These are phyloP conservation scores for Polyodon spathula DNA, from an alignment of 2,113 vertebrate species.

Conservation along the genomic window DNA sequence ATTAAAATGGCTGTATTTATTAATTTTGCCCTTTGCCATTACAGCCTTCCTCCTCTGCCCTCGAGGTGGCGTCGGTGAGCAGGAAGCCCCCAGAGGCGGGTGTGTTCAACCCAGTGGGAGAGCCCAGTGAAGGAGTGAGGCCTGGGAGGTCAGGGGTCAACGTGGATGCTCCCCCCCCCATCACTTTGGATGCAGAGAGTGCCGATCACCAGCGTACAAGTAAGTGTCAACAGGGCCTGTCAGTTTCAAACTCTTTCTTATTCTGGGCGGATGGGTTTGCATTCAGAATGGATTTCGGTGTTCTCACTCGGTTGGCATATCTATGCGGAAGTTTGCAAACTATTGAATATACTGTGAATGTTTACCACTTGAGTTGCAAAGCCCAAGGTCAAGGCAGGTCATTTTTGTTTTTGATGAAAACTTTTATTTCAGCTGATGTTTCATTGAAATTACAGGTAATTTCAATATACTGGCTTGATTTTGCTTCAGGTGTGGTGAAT, in stretches of 20 bases:
- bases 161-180: slow-evolving; percentile 24
- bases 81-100: slow-evolving; percentile 31
- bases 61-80: slow-evolving; percentile 26
- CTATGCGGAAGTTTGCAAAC: no score
- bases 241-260: not conserved
- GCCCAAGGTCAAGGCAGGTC: no score
- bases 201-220: slow-evolving; percentile 40
- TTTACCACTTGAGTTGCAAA: no score
- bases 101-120: slow-evolving; percentile 13
- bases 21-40: not conserved
- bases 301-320: no score
- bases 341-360: no score
- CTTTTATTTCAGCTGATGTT: no score
- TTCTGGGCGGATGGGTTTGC: not conserved
- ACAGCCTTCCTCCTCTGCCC: slow-evolving; percentile 32
- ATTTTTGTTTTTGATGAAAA: no score
- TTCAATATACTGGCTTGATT: no score
- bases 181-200: slow-evolving; percentile 38
- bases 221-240: slow-evolving; percentile 36
- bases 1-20: no score
- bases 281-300: no score
- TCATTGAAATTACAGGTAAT: no score
- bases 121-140: slow-evolving; percentile 12
- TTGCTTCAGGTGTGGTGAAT: no score
- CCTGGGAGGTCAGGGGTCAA: slow-evolving; percentile 25